phyloP scores from a whole-genome alignment of 2,797 vertebrate species.

The Sebastes diploproa region DNA sequence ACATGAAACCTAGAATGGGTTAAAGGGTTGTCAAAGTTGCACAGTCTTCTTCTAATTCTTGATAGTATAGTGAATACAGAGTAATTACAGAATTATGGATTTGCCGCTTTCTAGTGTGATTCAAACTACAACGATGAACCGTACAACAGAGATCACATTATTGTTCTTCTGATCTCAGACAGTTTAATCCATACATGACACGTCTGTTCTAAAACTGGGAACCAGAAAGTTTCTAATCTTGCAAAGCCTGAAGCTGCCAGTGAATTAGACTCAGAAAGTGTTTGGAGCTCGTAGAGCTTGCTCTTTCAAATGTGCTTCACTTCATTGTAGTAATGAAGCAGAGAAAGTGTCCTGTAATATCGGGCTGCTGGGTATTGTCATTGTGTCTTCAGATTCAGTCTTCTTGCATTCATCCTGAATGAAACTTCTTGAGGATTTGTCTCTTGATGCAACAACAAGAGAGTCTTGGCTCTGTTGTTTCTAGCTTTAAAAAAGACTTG shows the following conservation, averaged over 20 bases:
- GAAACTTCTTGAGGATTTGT: constrained; percentile 39
- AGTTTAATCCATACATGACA: constrained; percentile 27
- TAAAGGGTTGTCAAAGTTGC: background rate
- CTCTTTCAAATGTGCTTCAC: background rate
- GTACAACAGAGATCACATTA: background rate
- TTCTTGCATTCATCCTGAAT: constrained; percentile 13
- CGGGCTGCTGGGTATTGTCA: background rate
- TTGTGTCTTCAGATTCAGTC: constrained; percentile 10
- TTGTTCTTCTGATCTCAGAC: constrained; percentile 13
- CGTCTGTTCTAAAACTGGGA: constrained; percentile 35
- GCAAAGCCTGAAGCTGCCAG: constrained; percentile 12
- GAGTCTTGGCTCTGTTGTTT: constrained; percentile 29
- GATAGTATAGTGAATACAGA: background rate
- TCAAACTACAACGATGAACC: background rate
- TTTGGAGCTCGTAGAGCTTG: background rate
- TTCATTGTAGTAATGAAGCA: background rate
- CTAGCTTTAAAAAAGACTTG: constrained; percentile 15
- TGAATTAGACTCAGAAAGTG: background rate
- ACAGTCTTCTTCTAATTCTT: background rate
- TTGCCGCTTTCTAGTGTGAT: background rate
- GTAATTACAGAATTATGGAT: constrained; percentile 2
- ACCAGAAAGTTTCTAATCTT: constrained; percentile 28
- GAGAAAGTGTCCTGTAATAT: constrained; percentile 7
- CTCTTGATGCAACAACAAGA: constrained; percentile 34
- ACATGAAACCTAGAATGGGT: background rate